Evolutionary conservation across 1,140 invertebrate species (phyloP).

Genomic region (Drosophila bipectinata): DNA sequence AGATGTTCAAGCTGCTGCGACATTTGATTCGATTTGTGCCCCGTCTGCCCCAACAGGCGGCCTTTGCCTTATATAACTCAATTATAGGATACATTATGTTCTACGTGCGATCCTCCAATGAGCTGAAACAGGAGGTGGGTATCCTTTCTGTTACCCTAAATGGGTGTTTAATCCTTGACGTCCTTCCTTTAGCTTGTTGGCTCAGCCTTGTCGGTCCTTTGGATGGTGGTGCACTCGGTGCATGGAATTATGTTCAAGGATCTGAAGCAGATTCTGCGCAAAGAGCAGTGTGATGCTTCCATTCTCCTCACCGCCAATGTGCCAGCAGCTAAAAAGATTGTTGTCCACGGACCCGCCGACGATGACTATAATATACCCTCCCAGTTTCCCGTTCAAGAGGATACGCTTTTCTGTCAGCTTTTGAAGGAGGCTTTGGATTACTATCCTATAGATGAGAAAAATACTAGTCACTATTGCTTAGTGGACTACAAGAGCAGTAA

Average conservation of each 20-base stretch:
- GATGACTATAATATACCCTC: constrained; percentile 98
- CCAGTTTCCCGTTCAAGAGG: constrained; percentile 99
- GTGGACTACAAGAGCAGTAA: constrained; percentile 99
- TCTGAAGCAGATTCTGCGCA: constrained; percentile 98
- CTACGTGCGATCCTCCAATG: constrained; percentile 97
- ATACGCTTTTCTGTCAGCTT: constrained; percentile 98
- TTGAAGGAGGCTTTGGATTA: constrained; percentile 98
- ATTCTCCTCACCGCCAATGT: constrained; percentile 99
- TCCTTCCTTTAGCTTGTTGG: constrained; percentile 88
- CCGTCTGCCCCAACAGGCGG: constrained; percentile 97
- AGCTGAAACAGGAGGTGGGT: constrained; percentile 93
- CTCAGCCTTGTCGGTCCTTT: constrained; percentile 96
- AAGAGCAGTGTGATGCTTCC: constrained; percentile 99
- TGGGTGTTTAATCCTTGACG: no score
- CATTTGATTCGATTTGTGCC: constrained; percentile 97
- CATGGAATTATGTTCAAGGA: constrained; percentile 99
- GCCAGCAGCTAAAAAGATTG: constrained; percentile 99
- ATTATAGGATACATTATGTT: constrained; percentile 99
- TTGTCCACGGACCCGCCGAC: constrained; percentile 92
- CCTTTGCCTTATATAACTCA: constrained; percentile 99
- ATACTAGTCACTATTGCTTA: constrained; percentile 96
- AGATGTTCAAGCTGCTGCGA: constrained; percentile 96
- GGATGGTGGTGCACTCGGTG: constrained; percentile 99
- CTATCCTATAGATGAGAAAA: constrained; percentile 96
- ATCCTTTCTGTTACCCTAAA: not conserved